Base-by-base conservation (phyloP, 2,888 invertebrate species). In the Andrena camellia region DNA sequence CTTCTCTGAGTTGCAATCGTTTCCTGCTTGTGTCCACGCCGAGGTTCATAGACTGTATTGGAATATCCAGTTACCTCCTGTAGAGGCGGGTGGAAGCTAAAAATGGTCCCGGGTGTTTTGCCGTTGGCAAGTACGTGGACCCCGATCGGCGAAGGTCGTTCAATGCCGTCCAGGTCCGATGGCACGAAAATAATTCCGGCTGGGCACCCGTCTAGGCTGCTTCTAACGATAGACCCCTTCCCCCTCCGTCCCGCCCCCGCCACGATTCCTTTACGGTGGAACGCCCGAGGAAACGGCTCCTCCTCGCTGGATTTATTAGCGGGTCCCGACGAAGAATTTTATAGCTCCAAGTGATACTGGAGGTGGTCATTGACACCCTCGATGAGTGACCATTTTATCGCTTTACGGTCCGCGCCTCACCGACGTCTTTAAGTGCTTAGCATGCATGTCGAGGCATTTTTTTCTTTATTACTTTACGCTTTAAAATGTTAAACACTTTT, bases 61-160 rank as follows among this genome's bases (percentile, higher is more conserved):
- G 31, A 50, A 23, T 82, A 72, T 83, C 76, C 74, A 64, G 76
- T 83, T 83, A 80, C 83, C 67, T 59, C 63, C 8, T 10, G 52
- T 26, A 54, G 59, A 29, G 77, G 33, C 62, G 72, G 52, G 57
- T 33, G 69, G 62, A 75, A 59, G 60, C 64, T 83, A 86, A 87
- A 88, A 88, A 80, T 81, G 64, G 62, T 60, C 73, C 59, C 66
- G 31, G 66, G 77, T 67, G 69, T 78, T 76, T 74, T 76, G 83
- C 64, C 64, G 67, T 42, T 86, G 73, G 70, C 67, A 74, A 78
- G 85, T 86, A 83, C 88, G 81, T 86, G 86, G 87, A 89, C 87
- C 83, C 86, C 83, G 91, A 91, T 92, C 90, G 85, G 84, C 79
- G 91, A 92, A 92, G 92, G 92, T 88, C 92, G 92, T 92, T 92